Evolutionary conservation across 1,140 invertebrate genomes (phyloP).

Genomic region (Neotoxoptera formosana): DNA sequence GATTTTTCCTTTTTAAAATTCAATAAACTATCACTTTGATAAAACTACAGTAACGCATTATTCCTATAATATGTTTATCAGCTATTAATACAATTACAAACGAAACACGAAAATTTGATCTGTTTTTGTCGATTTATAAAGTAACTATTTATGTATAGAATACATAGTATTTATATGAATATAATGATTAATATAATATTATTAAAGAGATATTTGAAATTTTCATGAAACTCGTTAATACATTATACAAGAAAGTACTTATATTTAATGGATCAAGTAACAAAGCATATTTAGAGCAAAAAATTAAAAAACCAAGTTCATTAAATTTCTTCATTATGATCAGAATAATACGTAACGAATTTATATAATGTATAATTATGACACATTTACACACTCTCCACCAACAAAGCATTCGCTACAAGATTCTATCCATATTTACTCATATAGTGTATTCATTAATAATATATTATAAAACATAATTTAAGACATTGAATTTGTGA

Average conservation of each 20-base stretch:
- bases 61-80: background rate
- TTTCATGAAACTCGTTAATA: background rate
- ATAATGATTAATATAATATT: background rate
- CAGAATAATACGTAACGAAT: background rate
- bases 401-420: background rate
- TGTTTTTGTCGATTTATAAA: background rate
- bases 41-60: too few relatives aligned
- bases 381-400: background rate
- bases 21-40: background rate
- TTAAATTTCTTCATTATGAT: background rate
- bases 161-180: too few relatives aligned
- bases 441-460: background rate
- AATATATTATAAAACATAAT: background rate
- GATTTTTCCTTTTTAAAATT: background rate
- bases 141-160: too few relatives aligned
- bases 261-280: background rate
- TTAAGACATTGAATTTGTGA: background rate
- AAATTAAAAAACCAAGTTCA: background rate
- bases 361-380: background rate
- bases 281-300: background rate
- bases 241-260: background rate
- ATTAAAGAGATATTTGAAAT: background rate
- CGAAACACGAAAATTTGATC: background rate
- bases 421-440: background rate
- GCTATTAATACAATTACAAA: background rate